These are phyloP conservation scores for Sphaerophoria taeniata DNA, from an alignment of 2,888 invertebrate species.

Conservation along the genomic window DNA sequence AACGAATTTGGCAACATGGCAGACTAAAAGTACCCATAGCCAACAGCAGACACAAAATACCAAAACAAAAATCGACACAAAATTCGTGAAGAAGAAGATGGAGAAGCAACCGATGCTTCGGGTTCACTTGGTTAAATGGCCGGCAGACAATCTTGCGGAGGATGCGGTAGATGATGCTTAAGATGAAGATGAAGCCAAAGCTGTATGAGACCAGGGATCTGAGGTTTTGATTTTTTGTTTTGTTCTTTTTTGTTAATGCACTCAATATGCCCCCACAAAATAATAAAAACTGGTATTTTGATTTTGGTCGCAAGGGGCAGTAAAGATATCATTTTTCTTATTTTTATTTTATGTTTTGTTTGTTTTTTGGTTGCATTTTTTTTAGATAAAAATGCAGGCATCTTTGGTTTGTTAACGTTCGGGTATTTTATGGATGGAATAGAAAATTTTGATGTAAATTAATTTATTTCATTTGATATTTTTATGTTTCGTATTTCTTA, in stretches of 20 bases:
- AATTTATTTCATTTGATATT: not conserved
- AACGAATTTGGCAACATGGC: not conserved
- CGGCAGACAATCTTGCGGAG: slow-evolving; percentile 32
- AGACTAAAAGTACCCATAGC: slow-evolving; percentile 19
- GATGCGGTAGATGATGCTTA: slow-evolving; percentile 22
- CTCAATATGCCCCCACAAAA: slow-evolving; percentile 56
- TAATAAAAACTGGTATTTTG: slow-evolving; percentile 65
- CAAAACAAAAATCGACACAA: slow-evolving; percentile 43
- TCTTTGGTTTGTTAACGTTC: slow-evolving; percentile 2
- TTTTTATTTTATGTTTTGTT: slow-evolving; percentile 14
- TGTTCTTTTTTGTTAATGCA: slow-evolving; percentile 36
- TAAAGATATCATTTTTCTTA: slow-evolving; percentile 25
- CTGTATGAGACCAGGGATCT: not conserved
- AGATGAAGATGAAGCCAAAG: slow-evolving; percentile 1
- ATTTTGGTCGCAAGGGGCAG: slow-evolving; percentile 45
- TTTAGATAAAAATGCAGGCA: slow-evolving; percentile 20
- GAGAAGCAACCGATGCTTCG: slow-evolving; percentile 42
- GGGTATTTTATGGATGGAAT: slow-evolving; percentile 19
- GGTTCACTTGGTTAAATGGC: not conserved
- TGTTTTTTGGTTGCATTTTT: not conserved
- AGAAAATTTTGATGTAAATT: slow-evolving; percentile 30
- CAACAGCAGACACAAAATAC: slow-evolving; percentile 42
- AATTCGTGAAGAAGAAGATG: slow-evolving; percentile 5
- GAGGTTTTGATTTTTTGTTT: slow-evolving; percentile 3
- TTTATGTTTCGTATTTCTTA: not conserved